A percentile compares a stretch with the other conserved stretches of the same genome.
Conservation (phyloP, 2,113 vertebrate genomes). For the Triplophysa siluroides region DNA sequence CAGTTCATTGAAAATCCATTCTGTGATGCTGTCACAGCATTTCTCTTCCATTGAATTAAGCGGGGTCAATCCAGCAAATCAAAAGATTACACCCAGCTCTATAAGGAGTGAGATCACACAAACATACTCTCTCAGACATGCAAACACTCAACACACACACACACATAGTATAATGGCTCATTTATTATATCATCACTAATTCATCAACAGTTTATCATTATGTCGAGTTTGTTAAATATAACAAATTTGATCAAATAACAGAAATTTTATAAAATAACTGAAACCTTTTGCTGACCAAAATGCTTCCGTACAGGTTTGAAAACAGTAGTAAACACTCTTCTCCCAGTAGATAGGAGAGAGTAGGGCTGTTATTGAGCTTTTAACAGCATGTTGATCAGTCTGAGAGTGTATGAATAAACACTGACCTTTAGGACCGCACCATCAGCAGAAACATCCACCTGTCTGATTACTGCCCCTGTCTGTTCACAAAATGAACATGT, state of each 20-base stretch:
- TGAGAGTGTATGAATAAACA: constrained; percentile 8
- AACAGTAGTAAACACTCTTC: background rate
- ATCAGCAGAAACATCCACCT: constrained; percentile 34
- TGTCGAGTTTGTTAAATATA: no score
- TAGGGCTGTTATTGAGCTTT: background rate
- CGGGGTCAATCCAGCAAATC: constrained; percentile 73
- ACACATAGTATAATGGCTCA: background rate
- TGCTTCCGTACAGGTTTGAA: no score
- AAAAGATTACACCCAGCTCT: constrained; percentile 65
- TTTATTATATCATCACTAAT: no score
- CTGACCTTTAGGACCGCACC: constrained; percentile 9
- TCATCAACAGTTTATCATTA: no score
- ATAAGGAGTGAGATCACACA: constrained; percentile 57
- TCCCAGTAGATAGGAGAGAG: no score
- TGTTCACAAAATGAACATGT: constrained; percentile 5
- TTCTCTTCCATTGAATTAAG: constrained; percentile 74
- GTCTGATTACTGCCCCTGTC: constrained; percentile 18
- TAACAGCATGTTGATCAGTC: constrained; percentile 23
- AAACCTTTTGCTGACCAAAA: no score
- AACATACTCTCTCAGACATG: constrained; percentile 32
- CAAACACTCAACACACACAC: background rate
- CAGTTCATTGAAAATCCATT: constrained; percentile 73
- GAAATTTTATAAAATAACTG: no score
- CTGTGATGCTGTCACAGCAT: constrained; percentile 71
- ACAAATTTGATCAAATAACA: no score